Evolutionary conservation across 2,113 vertebrate species (phyloP), one percentile per base, ranked within the genome.

Genomic region (Passer domesticus): DNA sequence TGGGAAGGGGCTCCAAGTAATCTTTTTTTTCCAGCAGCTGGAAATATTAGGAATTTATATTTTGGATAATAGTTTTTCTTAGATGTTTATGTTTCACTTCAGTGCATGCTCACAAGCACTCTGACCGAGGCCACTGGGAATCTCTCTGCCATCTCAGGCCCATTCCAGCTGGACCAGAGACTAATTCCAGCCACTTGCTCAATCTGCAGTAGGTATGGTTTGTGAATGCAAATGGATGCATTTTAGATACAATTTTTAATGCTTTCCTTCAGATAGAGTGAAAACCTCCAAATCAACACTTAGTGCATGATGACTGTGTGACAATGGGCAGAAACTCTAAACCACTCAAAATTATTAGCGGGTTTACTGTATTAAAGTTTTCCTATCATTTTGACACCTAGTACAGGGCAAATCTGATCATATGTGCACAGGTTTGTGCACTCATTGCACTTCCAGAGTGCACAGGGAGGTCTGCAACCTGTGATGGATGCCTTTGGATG

Each of bases 131-230:
- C 21, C 2, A 1, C n/a, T 77, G 12, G 30, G 63, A 80, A 53
- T 31, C 18, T 60, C 0, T 0, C 41, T 77, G 63, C 16, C n/a
- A 6, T 33, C 33, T 49, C 33, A 80, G 24, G 30, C 35, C n/a
- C 22, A 18, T 69, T 88, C 77, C 67, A 77, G 5, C 10, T 56
- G 72, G 44, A 66, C 31, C 24, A 62, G 46, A 69, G 35, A 22
- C 35, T n/a, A 58, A 58, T 41, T 83, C 64, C 64, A 86, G 30
- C 28, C 30, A 35, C 14, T 47, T 73, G 31, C 37, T 73, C 41
- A 53, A 21, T 33, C 27, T 89, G 44, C 30, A 69, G 10, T 33
- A 44, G 7, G 3, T 62, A n/a, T 91, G 63, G 59, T 50, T 62
- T 74, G 43, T 3, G 10, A 63, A 67, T 50, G 30, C 64, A 87